These are phyloP conservation scores for Ancistrus triradiatus DNA, from an alignment of 2,113 vertebrate genomes.

Conservation along the genomic window DNA sequence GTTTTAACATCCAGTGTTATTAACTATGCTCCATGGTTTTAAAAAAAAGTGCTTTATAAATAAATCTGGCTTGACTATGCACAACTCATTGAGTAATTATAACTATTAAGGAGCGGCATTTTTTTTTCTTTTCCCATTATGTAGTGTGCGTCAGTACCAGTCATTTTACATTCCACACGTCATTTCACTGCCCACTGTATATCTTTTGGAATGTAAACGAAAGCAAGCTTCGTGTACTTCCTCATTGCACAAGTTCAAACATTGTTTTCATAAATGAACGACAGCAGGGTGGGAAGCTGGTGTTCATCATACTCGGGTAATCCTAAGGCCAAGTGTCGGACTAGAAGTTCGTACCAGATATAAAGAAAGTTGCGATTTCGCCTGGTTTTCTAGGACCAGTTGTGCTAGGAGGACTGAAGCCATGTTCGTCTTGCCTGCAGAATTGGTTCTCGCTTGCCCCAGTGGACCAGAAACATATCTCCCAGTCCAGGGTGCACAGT, in stretches of 20 bases:
- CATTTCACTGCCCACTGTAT: not conserved
- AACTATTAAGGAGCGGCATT: not conserved
- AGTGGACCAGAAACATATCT: too few species aligned
- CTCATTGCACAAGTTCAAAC: not conserved
- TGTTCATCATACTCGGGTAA: not conserved
- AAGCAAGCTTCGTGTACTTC: not conserved
- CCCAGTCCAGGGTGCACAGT: too few species aligned
- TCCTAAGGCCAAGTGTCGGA: not conserved
- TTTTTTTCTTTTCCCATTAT: not conserved
- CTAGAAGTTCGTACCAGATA: too few species aligned
- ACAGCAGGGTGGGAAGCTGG: not conserved
- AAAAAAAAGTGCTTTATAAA: too few species aligned
- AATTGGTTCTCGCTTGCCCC: too few species aligned
- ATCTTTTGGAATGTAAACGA: constrained; percentile 4
- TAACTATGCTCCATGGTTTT: too few species aligned
- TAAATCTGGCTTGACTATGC: not conserved
- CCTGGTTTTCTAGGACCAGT: not conserved
- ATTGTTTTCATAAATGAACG: not conserved
- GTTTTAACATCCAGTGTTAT: too few species aligned
- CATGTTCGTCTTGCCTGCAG: not conserved
- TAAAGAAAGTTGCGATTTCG: too few species aligned
- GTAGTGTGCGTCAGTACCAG: constrained; percentile 5
- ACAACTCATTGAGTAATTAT: constrained; percentile 1
- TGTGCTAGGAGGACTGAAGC: too few species aligned
- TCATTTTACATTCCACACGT: constrained; percentile 20